These are phyloP conservation scores for Lepilemur ruficaudatus DNA, from an alignment of 2,797 vertebrate genomes.

Conservation along the genomic window DNA sequence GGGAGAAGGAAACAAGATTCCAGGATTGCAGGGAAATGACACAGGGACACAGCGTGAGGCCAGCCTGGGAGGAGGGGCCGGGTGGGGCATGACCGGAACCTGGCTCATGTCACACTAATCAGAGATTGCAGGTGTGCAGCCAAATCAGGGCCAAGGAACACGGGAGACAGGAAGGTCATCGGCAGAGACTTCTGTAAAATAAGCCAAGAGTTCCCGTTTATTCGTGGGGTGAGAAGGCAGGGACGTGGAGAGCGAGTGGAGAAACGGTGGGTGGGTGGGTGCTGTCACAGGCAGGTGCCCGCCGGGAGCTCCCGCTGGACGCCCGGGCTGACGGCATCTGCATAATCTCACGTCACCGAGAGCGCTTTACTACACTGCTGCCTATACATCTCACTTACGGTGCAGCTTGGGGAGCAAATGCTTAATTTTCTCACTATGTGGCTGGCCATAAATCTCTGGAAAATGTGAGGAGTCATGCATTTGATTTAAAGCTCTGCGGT, in stretches of 20 bases:
- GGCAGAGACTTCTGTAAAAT: background rate
- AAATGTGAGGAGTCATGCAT: background rate
- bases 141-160: background rate
- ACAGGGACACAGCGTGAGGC: background rate
- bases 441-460: conserved; percentile 36
- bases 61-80: background rate
- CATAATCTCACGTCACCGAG: fast-evolving
- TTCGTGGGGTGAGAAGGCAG: background rate
- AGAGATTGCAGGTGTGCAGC: background rate
- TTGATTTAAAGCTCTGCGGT: conserved; percentile 36
- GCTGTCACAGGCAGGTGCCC: background rate
- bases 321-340: fast-evolving
- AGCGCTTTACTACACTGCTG: background rate
- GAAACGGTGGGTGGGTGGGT: background rate
- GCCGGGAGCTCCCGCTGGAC: fast-evolving
- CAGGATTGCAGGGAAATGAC: background rate
- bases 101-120: background rate
- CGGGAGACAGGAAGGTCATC: fast-evolving
- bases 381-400: background rate
- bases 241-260: background rate
- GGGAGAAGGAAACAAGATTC: background rate
- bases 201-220: background rate
- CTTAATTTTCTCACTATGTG: conserved; percentile 38
- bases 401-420: background rate
- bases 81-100: background rate